phyloP scores from a whole-genome alignment of 2,888 invertebrate genomes.

The Ariolimax columbianus region DNA sequence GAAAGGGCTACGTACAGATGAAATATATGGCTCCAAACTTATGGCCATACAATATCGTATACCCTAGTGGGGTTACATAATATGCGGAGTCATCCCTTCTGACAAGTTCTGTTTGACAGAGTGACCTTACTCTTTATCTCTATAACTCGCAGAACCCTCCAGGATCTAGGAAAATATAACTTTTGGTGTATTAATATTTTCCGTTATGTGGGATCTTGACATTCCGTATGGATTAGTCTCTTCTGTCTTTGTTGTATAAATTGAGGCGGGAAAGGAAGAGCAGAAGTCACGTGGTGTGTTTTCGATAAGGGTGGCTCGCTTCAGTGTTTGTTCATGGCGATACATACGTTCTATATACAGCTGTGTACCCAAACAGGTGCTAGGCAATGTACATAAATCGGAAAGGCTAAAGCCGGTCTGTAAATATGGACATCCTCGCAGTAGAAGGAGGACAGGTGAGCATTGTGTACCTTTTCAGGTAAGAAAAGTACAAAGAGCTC shows the following conservation, averaged over 20 bases:
- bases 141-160: too few relatives aligned
- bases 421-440: neutral
- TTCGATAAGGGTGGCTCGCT: neutral
- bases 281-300: neutral
- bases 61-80: too few relatives aligned
- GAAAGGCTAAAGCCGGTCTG: neutral
- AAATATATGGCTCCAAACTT: too few relatives aligned
- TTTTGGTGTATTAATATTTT: neutral
- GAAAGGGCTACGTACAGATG: too few relatives aligned
- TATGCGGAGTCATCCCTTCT: too few relatives aligned
- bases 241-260: too few relatives aligned
- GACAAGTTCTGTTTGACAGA: too few relatives aligned
- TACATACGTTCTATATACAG: neutral
- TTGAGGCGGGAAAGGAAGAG: neutral
- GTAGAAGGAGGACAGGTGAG: neutral
- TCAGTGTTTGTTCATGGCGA: neutral
- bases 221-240: neutral
- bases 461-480: neutral
- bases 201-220: neutral
- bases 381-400: neutral
- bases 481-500: neutral
- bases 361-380: neutral
- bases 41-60: too few relatives aligned
- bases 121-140: too few relatives aligned
- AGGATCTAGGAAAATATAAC: too few relatives aligned